Percentiles rank a stretch among this genome's conserved stretches.
These are phyloP conservation scores for Rhegmatorhina hoffmannsi DNA, from an alignment of 2,113 vertebrate genomes.

Conservation along the genomic window DNA sequence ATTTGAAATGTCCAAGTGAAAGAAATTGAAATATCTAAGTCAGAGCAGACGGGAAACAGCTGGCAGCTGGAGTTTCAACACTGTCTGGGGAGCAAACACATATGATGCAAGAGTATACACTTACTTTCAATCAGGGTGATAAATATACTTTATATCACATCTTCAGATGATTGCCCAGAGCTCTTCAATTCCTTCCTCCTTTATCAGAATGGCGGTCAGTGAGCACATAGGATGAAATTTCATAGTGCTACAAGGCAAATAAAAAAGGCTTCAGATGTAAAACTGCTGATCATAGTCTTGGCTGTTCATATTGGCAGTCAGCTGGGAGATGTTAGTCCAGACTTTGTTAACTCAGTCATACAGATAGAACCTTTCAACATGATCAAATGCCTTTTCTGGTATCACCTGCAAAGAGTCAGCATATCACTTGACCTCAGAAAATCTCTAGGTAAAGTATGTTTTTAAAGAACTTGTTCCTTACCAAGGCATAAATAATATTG, in stretches of 20 bases:
- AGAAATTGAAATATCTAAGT: background rate
- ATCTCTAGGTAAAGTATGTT: background rate
- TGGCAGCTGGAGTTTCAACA: background rate
- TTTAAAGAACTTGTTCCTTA: background rate
- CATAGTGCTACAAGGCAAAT: background rate
- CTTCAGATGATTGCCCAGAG: background rate
- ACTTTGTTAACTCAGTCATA: background rate
- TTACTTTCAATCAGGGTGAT: background rate
- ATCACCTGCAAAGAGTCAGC: background rate
- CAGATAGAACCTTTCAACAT: background rate
- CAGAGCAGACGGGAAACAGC: background rate
- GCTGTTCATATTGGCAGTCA: background rate
- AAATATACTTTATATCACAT: background rate
- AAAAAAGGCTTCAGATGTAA: background rate
- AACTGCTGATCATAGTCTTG: background rate
- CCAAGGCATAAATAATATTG: background rate
- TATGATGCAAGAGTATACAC: background rate
- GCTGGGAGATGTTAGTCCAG: background rate
- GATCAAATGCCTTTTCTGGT: background rate
- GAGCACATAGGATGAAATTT: background rate
- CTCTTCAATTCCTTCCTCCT: background rate
- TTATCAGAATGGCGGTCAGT: background rate
- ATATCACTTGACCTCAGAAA: background rate
- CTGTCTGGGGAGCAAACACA: background rate
- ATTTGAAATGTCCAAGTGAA: background rate